Base-by-base conservation (phyloP, 2,888 invertebrate species). In the Heteromurus nitidus region DNA sequence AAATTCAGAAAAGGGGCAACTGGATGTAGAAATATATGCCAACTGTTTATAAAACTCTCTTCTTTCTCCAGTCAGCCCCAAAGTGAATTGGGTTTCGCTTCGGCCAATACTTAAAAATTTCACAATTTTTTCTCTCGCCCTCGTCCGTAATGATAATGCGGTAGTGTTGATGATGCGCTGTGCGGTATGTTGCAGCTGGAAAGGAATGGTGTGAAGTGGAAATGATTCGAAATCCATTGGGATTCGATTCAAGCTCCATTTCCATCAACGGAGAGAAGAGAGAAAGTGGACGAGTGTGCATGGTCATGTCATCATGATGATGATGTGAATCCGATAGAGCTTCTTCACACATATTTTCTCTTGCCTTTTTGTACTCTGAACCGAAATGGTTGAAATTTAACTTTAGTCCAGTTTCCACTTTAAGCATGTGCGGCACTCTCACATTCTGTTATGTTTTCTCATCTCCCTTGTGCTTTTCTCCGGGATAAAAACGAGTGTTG, bases 161-260 rank as follows among this genome's bases (percentile, higher is more conserved):
- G 24, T 70, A 60, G 26, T 70, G 36, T 0, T 36, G 42, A 30
- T 36, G 47, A 53, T 55, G 55, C 55, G 30, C 69, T 30, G 28
- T 36, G 44, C 50, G 18, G 31, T 30, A 24, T 16, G 62, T 24
- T 70, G 42, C 47, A 55, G 60, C 44, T 28, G 22, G 16, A 58
- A 58, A 30, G 18, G 16, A 31, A 31, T 60, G 55, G 70, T 82
- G 82, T 82, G 82, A 82, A 82, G 76, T 82, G 77, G 77, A 82
- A 82, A 82, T 77, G 68, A 80, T 80, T 80, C 53, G 74, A 80
- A 80, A 62, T 68, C 80, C 69, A 80, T 80, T 80, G 76, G 82
- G 82, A 82, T 82, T 82, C 82, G 72, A 65, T 73, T 72, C 72
- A 67, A 73, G 69, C 68, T 53, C 74, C n/a, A 62, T 74, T 74